Evolutionary conservation across 2,888 invertebrate genomes (phyloP).

Genomic region (Caenorhabditis wallacei): DNA sequence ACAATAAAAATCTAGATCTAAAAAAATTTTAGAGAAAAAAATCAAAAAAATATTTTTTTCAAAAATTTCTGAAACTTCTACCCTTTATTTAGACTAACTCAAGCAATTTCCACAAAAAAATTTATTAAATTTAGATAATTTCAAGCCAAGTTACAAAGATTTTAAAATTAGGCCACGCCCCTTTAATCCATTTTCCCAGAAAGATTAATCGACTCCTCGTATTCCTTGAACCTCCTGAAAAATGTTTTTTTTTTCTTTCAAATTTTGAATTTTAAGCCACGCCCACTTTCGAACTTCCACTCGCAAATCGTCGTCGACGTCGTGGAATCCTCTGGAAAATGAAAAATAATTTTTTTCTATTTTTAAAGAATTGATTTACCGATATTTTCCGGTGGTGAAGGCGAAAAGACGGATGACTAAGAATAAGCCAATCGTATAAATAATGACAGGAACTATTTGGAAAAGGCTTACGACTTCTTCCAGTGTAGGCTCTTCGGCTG

Average conservation of each 20-base stretch:
- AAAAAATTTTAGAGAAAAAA: too few species aligned
- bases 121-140: too few species aligned
- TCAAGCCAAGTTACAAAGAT: too few species aligned
- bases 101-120: too few species aligned
- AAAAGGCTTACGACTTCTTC: conserved; percentile 27
- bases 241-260: background rate
- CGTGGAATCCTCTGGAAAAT: conserved; percentile 60
- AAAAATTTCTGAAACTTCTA: background rate
- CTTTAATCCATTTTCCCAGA: background rate
- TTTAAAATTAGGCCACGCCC: too few species aligned
- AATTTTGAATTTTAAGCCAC: background rate
- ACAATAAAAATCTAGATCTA: too few species aligned
- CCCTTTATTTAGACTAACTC: too few species aligned
- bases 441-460: conserved; percentile 41
- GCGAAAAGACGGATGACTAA: conserved; percentile 47
- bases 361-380: conserved; percentile 13
- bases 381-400: conserved; percentile 55
- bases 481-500: conserved; percentile 26
- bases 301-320: conserved; percentile 56
- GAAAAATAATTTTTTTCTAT: background rate
- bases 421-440: conserved; percentile 50
- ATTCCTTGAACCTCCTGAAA: conserved; percentile 46
- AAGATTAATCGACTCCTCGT: conserved; percentile 2
- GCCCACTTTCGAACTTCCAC: conserved; percentile 29
- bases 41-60: too few species aligned